Evolutionary conservation across 53 echinoderm and acorn worm species (phyloP).

Genomic region (Mesocentrotus franciscanus): DNA sequence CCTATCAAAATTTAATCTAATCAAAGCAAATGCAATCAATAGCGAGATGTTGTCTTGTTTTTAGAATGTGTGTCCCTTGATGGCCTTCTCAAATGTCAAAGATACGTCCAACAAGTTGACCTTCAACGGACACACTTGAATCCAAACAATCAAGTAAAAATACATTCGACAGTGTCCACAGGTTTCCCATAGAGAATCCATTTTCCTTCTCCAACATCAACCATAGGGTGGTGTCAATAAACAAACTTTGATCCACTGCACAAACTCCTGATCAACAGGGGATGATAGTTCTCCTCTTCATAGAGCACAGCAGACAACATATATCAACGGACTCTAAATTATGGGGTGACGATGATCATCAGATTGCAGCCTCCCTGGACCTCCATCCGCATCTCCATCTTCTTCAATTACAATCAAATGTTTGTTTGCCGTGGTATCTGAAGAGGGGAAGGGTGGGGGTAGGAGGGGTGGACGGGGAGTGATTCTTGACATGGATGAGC

Average conservation of each 20-base stretch:
- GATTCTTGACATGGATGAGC: neutral
- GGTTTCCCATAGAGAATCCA: neutral
- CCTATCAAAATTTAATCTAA: neutral
- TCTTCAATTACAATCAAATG: constrained; percentile 17
- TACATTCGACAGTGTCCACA: neutral
- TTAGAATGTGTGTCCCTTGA: neutral
- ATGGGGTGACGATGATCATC: constrained; percentile 31
- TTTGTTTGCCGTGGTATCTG: constrained; percentile 20
- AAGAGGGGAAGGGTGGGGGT: neutral
- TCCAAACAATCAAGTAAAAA: neutral
- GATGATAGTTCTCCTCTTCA: neutral
- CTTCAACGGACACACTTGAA: neutral
- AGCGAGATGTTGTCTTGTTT: neutral
- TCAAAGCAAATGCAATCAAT: neutral
- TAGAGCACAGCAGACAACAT: constrained; percentile 15
- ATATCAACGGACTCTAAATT: neutral
- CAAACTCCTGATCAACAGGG: constrained; percentile 20
- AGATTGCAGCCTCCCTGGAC: neutral
- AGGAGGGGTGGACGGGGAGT: neutral
- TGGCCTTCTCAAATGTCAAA: neutral
- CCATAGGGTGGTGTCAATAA: neutral
- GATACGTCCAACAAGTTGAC: neutral
- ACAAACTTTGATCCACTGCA: neutral
- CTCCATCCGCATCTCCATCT: neutral
- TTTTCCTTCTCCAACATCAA: neutral